These are phyloP conservation scores for Macrostomum lignano DNA, from an alignment of 1,140 invertebrate species.

Conservation along the genomic window DNA sequence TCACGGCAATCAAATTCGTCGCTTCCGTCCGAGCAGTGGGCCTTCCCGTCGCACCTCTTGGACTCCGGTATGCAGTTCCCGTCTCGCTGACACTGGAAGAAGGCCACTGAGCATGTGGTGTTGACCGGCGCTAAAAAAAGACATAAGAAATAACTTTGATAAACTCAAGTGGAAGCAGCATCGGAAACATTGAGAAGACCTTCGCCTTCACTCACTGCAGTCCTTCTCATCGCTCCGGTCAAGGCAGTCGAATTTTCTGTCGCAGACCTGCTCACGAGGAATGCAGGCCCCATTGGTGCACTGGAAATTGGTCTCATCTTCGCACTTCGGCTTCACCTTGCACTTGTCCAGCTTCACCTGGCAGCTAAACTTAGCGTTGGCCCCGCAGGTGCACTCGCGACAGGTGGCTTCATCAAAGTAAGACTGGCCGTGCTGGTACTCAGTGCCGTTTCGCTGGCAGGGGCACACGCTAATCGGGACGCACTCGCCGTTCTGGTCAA, in stretches of 20 bases:
- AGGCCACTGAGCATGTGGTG: too few species aligned
- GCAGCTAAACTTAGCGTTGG: too few species aligned
- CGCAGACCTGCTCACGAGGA: conserved; percentile 4
- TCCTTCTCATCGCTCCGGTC: conserved; percentile 9
- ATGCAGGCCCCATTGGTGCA: not conserved
- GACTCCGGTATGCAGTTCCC: conserved; percentile 11
- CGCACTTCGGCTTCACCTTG: too few species aligned
- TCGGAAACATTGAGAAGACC: too few species aligned
- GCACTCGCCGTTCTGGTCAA: conserved; percentile 37
- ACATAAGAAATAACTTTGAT: too few species aligned
- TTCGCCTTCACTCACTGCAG: conserved; percentile 9
- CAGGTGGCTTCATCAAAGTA: too few species aligned
- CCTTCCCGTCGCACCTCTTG: conserved; percentile 13
- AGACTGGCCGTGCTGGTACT: too few species aligned
- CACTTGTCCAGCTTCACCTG: too few species aligned
- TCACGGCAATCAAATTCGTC: conserved; percentile 17
- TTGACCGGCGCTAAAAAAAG: too few species aligned
- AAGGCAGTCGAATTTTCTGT: conserved; percentile 8
- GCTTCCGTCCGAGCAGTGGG: conserved; percentile 15
- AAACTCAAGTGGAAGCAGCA: too few species aligned
- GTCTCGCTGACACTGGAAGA: conserved; percentile 11
- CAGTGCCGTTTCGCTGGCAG: conserved; percentile 38
- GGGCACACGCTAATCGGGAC: conserved; percentile 41
- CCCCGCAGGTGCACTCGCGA: too few species aligned
- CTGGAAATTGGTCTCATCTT: too few species aligned